These are phyloP conservation scores for Bos taurus DNA, from an alignment of 2,113 vertebrate genomes.

Conservation along the genomic window DNA sequence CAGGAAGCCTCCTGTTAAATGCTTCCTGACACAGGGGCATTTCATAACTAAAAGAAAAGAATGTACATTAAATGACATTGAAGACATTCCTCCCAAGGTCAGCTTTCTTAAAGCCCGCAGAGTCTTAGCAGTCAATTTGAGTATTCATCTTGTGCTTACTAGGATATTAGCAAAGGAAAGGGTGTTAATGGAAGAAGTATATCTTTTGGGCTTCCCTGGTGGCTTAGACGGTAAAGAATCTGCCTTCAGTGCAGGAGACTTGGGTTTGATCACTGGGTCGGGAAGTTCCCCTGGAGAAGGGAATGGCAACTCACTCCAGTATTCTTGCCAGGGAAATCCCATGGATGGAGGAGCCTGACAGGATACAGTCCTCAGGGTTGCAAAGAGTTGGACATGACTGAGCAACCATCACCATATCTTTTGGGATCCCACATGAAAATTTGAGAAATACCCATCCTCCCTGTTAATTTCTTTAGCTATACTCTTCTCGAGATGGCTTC, in stretches of 20 bases:
- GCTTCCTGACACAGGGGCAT: too few species aligned
- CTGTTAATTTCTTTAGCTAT: not conserved
- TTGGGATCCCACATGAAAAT: not conserved
- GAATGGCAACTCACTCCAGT: not conserved
- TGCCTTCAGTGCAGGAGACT: not conserved
- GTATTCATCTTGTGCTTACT: not conserved
- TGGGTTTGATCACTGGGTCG: not conserved
- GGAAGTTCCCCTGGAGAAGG: not conserved
- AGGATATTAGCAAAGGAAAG: not conserved
- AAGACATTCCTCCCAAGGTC: not conserved
- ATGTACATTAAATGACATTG: not conserved
- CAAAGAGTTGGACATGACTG: not conserved
- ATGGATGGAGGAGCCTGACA: not conserved
- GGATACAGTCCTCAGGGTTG: not conserved
- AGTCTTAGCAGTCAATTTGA: not conserved
- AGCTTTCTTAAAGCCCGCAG: not conserved
- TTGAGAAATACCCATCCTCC: not conserved
- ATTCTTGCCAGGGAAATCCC: not conserved
- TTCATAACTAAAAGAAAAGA: not conserved
- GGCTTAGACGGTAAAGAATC: not conserved
- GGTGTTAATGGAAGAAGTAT: not conserved
- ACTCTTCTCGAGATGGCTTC: not conserved
- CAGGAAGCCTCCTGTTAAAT: too few species aligned
- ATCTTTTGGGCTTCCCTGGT: not conserved
- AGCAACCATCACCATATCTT: not conserved